Percentiles rank a stretch among this genome's conserved stretches.
Evolutionary conservation across 2,113 vertebrate species (phyloP).

Genomic region (Notothenia coriiceps): DNA sequence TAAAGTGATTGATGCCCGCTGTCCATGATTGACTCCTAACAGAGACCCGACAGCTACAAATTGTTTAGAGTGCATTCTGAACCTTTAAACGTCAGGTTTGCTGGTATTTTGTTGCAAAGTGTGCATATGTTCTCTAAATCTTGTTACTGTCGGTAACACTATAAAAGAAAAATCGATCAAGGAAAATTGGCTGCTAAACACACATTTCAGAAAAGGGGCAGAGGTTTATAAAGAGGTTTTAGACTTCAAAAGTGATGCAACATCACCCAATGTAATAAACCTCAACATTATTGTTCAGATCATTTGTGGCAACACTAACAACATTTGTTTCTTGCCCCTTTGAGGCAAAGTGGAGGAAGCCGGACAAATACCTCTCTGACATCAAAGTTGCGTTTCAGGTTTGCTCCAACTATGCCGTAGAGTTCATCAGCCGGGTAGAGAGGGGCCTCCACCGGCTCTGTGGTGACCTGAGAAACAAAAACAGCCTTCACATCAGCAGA

Average conservation of each 20-base stretch:
- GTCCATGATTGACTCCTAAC: constrained; percentile 34
- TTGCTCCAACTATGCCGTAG: constrained; percentile 95
- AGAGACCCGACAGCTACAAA: constrained; percentile 25
- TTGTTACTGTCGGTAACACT: neutral
- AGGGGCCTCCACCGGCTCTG: constrained; percentile 90
- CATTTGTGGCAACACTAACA: neutral
- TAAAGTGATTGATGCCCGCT: constrained; percentile 15
- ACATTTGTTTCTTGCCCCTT: neutral
- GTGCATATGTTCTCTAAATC: neutral
- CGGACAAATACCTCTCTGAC: constrained; percentile 89
- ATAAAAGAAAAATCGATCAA: constrained; percentile 6
- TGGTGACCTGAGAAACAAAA: constrained; percentile 84
- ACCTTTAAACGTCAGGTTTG: constrained; percentile 2
- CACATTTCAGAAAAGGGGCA: constrained; percentile 2
- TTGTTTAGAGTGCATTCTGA: constrained; percentile 28
- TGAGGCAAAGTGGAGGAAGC: neutral
- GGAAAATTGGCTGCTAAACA: neutral
- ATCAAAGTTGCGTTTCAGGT: constrained; percentile 95
- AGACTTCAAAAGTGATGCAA: neutral
- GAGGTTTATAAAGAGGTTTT: neutral
- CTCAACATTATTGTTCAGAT: too few species aligned
- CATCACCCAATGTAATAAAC: neutral
- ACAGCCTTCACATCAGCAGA: neutral
- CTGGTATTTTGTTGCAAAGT: neutral
- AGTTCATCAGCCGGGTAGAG: constrained; percentile 95